Percentiles rank a stretch among this genome's conserved stretches.
Conservation (phyloP, 2,797 vertebrate genomes). For the Tragopan temminckii region DNA sequence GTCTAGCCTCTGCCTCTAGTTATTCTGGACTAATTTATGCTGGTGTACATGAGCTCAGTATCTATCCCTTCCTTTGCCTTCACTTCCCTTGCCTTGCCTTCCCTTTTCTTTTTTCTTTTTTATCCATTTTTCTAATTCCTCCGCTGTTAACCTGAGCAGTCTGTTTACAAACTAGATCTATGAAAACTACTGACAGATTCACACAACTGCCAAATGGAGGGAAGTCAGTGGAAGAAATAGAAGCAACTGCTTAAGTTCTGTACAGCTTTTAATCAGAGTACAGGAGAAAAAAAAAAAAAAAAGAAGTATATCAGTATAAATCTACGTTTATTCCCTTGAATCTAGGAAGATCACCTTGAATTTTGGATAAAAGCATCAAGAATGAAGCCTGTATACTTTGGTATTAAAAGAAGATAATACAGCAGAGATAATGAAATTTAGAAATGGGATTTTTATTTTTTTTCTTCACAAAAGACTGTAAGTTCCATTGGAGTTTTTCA, state of each 20-base stretch:
- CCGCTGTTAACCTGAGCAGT: not conserved
- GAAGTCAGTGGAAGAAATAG: not conserved
- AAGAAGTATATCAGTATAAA: not conserved
- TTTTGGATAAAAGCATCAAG: not conserved
- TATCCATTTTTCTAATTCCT: accelerated
- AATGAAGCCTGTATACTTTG: not conserved
- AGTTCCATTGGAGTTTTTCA: not conserved
- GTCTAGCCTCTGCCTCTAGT: not conserved
- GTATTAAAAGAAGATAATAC: not conserved
- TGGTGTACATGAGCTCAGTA: not conserved
- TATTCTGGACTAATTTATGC: not conserved
- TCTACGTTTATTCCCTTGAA: not conserved
- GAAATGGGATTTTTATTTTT: not conserved
- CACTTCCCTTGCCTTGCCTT: not conserved
- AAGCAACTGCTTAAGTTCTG: not conserved
- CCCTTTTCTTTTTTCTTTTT: no score
- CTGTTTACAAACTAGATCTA: not conserved
- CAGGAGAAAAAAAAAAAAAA: not conserved
- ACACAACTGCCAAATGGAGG: not conserved
- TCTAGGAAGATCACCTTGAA: not conserved
- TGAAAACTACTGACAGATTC: not conserved
- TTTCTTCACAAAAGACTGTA: not conserved
- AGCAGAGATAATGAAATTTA: not conserved
- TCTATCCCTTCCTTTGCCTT: not conserved
- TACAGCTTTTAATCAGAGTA: not conserved